These are phyloP conservation scores for Reticulitermes lucifugus DNA, from an alignment of 2,888 invertebrate genomes.

Conservation along the genomic window DNA sequence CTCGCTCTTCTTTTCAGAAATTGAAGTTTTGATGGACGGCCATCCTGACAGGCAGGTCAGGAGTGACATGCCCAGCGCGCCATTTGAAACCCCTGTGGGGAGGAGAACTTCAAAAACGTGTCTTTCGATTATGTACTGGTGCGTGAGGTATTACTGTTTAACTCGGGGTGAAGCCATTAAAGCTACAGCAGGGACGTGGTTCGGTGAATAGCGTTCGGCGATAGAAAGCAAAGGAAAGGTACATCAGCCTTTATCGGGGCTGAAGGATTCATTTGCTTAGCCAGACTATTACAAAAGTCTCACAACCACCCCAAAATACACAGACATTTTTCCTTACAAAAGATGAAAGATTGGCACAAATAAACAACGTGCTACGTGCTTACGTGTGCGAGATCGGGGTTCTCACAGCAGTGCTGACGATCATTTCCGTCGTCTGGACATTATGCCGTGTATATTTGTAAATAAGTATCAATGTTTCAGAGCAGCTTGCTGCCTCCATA, in stretches of 20 bases:
- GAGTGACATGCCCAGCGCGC: not conserved
- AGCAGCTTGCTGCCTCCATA: too few species aligned
- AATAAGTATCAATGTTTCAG: too few species aligned
- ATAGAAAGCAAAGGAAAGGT: not conserved
- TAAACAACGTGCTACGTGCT: constrained; percentile 65
- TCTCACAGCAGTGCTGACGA: too few species aligned
- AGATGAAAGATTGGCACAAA: constrained; percentile 65
- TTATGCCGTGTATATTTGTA: too few species aligned
- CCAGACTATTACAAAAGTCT: not conserved
- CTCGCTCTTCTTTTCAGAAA: constrained; percentile 48
- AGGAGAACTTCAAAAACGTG: constrained; percentile 38
- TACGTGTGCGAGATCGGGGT: constrained; percentile 58
- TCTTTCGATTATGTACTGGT: constrained; percentile 46
- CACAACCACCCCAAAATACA: not conserved
- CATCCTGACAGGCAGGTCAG: constrained; percentile 46
- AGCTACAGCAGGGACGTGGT: constrained; percentile 17
- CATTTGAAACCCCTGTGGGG: not conserved
- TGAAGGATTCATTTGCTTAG: not conserved
- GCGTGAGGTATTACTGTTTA: constrained; percentile 36
- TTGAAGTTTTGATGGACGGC: constrained; percentile 53
- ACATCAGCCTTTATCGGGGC: not conserved
- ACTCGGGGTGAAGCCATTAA: constrained; percentile 39
- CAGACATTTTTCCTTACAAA: constrained; percentile 49
- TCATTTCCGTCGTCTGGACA: too few species aligned
- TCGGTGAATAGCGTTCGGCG: not conserved